Conservation (phyloP, 2,113 vertebrate species). For the Prietella phreatophila region DNA sequence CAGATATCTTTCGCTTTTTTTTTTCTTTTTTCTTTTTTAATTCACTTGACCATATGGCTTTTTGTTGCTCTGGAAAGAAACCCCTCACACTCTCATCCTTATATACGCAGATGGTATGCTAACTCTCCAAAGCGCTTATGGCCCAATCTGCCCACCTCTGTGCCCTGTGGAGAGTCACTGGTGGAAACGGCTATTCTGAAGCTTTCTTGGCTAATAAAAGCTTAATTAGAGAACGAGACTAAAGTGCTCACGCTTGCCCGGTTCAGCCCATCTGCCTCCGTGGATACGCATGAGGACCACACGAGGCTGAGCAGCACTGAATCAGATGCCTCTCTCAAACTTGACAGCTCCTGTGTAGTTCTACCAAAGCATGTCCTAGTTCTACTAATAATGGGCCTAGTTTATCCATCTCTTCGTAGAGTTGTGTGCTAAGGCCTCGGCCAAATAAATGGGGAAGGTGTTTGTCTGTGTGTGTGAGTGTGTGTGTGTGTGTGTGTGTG, state of each 20-base stretch:
- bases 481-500: neutral
- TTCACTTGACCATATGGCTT: slow-evolving; percentile 22
- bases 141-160: neutral
- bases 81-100: slow-evolving; percentile 8
- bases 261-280: slow-evolving; percentile 19
- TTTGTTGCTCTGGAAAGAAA: slow-evolving; percentile 2
- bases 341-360: neutral
- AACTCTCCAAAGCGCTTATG: slow-evolving; percentile 17
- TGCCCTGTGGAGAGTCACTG: slow-evolving; percentile 2
- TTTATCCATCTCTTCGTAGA: neutral
- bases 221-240: slow-evolving; percentile 15
- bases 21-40: neutral
- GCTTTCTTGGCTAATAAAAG: slow-evolving; percentile 35
- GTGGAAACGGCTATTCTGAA: neutral
- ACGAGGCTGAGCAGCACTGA: slow-evolving; percentile 14
- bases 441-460: neutral
- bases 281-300: slow-evolving; percentile 35
- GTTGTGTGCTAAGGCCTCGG: neutral
- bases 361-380: neutral
- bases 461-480: neutral
- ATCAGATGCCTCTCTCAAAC: neutral
- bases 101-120: slow-evolving; percentile 19
- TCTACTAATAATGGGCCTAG: neutral
- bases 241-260: slow-evolving; percentile 6
- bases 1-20: neutral